Evolutionary conservation across 37 sponge, comb jelly and placozoan species (phyloP).

Genomic region (Geodia barretti): DNA sequence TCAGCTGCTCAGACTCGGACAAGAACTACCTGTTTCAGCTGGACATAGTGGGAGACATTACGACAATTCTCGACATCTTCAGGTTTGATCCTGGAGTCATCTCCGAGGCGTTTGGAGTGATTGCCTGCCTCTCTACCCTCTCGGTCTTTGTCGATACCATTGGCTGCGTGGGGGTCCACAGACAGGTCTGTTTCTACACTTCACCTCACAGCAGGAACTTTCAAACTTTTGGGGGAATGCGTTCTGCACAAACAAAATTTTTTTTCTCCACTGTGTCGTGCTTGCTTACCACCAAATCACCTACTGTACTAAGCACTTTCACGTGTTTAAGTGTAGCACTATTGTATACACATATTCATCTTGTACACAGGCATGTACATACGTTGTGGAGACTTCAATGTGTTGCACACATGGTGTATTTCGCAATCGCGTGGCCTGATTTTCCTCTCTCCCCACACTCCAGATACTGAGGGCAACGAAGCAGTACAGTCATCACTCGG

Average conservation of each 20-base stretch:
- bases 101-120: slow-evolving; percentile 53
- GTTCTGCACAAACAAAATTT: too few species aligned
- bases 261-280: too few species aligned
- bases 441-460: slow-evolving; percentile 1
- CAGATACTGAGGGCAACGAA: slow-evolving; percentile 9
- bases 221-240: too few species aligned
- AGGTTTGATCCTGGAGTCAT: slow-evolving; percentile 21
- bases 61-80: slow-evolving; percentile 30
- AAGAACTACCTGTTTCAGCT: slow-evolving; percentile 27
- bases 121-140: slow-evolving; percentile 54
- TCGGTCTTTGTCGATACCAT: neutral
- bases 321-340: too few species aligned
- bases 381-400: too few species aligned
- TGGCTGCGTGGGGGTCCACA: neutral
- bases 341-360: too few species aligned
- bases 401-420: too few species aligned
- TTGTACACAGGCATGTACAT: too few species aligned
- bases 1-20: slow-evolving; percentile 19
- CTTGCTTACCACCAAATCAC: too few species aligned
- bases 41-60: slow-evolving; percentile 25
- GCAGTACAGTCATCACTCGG: slow-evolving; percentile 12
- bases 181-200: neutral
- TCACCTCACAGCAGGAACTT: too few species aligned
- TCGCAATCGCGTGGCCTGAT: too few species aligned
- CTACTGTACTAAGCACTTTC: too few species aligned